phyloP scores from a whole-genome alignment of 2,113 vertebrate species.

The Camelus dromedarius region DNA sequence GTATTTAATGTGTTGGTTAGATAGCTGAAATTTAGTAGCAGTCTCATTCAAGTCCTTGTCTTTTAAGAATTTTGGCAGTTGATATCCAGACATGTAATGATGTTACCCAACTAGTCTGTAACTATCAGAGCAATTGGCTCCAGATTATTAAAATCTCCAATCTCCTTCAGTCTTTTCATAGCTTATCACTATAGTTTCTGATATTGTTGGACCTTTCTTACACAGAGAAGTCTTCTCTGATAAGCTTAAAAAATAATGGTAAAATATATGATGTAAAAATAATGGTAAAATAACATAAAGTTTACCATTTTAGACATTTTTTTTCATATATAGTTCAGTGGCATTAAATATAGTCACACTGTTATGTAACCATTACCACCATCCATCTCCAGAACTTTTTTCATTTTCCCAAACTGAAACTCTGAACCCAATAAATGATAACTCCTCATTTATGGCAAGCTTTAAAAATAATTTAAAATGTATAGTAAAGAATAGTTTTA shows the following conservation, averaged over 20 bases:
- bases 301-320: background rate
- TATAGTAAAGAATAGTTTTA: background rate
- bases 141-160: background rate
- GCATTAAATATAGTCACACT: background rate
- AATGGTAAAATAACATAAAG: background rate
- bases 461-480: conserved; percentile 35
- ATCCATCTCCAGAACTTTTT: background rate
- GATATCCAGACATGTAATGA: background rate
- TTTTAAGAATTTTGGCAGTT: conserved; percentile 1
- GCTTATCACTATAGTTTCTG: background rate
- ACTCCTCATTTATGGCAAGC: background rate
- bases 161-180: background rate
- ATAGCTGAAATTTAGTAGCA: background rate
- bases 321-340: background rate
- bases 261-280: background rate
- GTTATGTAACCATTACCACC: background rate
- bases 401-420: conserved; percentile 17
- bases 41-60: background rate
- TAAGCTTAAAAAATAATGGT: background rate
- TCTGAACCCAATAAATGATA: background rate
- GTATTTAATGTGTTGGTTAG: background rate
- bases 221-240: background rate
- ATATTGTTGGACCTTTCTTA: background rate
- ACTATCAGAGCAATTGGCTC: background rate
- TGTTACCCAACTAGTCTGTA: background rate